Evolutionary conservation across 2,888 invertebrate species (phyloP).

Genomic region (Phymatocera aterrima): DNA sequence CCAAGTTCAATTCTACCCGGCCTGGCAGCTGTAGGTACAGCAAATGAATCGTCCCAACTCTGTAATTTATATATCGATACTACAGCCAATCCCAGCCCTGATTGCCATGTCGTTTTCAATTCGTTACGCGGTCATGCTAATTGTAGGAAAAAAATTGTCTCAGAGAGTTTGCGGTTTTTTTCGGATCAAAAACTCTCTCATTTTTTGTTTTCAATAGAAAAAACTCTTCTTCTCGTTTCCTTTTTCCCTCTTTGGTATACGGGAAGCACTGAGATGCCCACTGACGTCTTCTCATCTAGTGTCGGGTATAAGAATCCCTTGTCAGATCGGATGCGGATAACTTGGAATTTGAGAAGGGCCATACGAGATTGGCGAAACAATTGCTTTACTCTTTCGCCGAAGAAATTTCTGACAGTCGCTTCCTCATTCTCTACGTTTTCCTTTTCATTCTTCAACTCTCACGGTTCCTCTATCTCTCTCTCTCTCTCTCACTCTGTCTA

Average conservation of each 20-base stretch:
- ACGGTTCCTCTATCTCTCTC: neutral
- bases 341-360: slow-evolving; percentile 23
- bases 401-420: slow-evolving; percentile 5
- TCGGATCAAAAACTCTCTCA: neutral
- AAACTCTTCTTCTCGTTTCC: neutral
- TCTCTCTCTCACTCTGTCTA: neutral
- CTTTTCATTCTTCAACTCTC: neutral
- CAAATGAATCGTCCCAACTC: too few species aligned
- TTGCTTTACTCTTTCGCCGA: neutral
- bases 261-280: neutral
- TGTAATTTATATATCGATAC: too few species aligned
- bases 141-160: too few species aligned
- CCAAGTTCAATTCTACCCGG: neutral
- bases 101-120: too few species aligned
- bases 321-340: slow-evolving; percentile 19
- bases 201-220: neutral
- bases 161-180: neutral
- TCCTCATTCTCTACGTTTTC: neutral
- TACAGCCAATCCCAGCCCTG: too few species aligned
- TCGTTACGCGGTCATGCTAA: too few species aligned
- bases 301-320: slow-evolving; percentile 10
- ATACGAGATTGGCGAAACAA: slow-evolving; percentile 27
- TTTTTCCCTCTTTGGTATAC: neutral
- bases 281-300: slow-evolving; percentile 1
- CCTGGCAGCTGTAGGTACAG: neutral